Evolutionary conservation across 2,888 invertebrate species (phyloP).

Genomic region (Conchocele bisecta): DNA sequence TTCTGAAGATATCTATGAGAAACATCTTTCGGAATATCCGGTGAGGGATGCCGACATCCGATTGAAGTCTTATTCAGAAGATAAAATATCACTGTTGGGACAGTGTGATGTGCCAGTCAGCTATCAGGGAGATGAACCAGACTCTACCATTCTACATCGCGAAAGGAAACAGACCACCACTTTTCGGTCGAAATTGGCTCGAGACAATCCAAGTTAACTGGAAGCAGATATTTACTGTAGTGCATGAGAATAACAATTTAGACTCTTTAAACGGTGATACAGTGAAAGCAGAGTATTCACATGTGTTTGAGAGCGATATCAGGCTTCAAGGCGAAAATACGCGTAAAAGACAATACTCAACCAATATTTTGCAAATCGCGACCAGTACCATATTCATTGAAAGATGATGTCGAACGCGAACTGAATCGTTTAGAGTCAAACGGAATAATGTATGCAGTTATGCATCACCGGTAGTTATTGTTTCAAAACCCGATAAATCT

Average conservation of each 20-base stretch:
- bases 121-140: too few species aligned
- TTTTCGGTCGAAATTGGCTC: slow-evolving; percentile 8
- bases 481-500: slow-evolving; percentile 43
- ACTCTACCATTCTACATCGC: neutral
- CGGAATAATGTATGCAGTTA: too few species aligned
- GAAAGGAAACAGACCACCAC: neutral
- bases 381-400: slow-evolving; percentile 35
- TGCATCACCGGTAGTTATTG: slow-evolving; percentile 58
- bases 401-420: slow-evolving; percentile 28
- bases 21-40: neutral
- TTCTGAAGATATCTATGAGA: neutral
- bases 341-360: slow-evolving; percentile 11
- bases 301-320: too few species aligned
- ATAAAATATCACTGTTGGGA: neutral
- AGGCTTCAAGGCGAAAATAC: slow-evolving; percentile 9
- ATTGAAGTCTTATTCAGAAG: neutral
- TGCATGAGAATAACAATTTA: too few species aligned
- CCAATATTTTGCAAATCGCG: slow-evolving; percentile 39
- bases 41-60: neutral
- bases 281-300: too few species aligned
- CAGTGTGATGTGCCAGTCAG: neutral
- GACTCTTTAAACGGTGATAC: too few species aligned
- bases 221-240: too few species aligned
- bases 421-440: slow-evolving; percentile 28
- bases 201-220: slow-evolving; percentile 5